phyloP scores from a whole-genome alignment of 1,140 invertebrate genomes.

The Dendroctonus ponderosae region DNA sequence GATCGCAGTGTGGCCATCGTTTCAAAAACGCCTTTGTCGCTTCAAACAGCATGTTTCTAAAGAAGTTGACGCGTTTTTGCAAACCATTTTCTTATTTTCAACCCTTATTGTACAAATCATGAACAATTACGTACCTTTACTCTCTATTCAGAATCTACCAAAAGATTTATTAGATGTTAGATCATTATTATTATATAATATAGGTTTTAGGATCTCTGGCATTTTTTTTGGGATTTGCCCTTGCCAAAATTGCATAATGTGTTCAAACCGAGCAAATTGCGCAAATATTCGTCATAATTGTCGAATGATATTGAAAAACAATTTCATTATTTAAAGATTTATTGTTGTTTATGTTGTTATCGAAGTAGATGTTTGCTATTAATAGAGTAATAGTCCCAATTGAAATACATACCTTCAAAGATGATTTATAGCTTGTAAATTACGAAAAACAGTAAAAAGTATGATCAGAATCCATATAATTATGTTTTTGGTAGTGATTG shows the following conservation, averaged over 20 bases:
- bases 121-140: constrained; percentile 26
- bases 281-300: background rate
- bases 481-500: no score
- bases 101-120: constrained; percentile 8
- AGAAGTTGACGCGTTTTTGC: constrained; percentile 2
- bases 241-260: no score
- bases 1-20: background rate
- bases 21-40: no score
- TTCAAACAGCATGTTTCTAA: background rate
- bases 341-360: background rate
- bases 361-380: background rate
- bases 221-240: no score
- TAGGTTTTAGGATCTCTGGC: background rate
- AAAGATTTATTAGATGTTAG: constrained; percentile 6
- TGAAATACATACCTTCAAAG: no score
- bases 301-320: constrained; percentile 1
- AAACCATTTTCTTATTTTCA: background rate
- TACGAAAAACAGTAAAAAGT: no score
- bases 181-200: constrained; percentile 3
- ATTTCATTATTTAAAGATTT: no score
- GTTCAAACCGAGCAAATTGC: no score
- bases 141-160: constrained; percentile 20
- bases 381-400: no score
- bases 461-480: no score
- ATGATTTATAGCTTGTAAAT: no score